phyloP scores from a whole-genome alignment of 2,888 invertebrate species.

The Frankliniella intonsa region DNA sequence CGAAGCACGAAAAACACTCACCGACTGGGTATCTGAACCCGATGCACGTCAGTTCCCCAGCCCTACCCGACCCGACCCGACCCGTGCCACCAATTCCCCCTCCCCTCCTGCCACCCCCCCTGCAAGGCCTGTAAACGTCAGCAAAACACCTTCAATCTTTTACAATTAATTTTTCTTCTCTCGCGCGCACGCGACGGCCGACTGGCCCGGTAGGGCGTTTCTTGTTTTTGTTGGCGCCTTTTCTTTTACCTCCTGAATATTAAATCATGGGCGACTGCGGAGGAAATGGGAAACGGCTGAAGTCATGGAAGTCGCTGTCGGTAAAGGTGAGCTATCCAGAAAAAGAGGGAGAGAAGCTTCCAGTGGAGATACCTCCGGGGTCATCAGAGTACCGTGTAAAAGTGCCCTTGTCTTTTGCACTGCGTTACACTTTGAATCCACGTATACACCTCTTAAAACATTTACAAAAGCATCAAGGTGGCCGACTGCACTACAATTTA shows the following conservation, averaged over 20 bases:
- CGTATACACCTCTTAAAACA: too few species aligned
- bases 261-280: not conserved
- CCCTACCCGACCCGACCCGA: not conserved
- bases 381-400: too few species aligned
- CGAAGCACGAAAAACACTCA: too few species aligned
- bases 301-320: not conserved
- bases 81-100: not conserved
- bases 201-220: not conserved
- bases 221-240: not conserved
- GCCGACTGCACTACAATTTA: too few species aligned
- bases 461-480: too few species aligned
- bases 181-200: not conserved
- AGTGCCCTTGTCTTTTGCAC: not conserved
- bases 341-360: not conserved
- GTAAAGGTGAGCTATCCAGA: not conserved
- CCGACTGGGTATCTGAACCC: too few species aligned
- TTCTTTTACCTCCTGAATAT: not conserved
- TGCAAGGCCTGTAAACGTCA: not conserved
- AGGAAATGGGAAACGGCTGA: not conserved
- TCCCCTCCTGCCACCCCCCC: not conserved
- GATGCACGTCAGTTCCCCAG: too few species aligned
- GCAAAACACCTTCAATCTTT: slow-evolving; percentile 18
- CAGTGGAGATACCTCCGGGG: not conserved
- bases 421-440: too few species aligned
- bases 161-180: slow-evolving; percentile 4